phyloP scores from a whole-genome alignment of 2,888 invertebrate species.

The Andrena bicolor region DNA sequence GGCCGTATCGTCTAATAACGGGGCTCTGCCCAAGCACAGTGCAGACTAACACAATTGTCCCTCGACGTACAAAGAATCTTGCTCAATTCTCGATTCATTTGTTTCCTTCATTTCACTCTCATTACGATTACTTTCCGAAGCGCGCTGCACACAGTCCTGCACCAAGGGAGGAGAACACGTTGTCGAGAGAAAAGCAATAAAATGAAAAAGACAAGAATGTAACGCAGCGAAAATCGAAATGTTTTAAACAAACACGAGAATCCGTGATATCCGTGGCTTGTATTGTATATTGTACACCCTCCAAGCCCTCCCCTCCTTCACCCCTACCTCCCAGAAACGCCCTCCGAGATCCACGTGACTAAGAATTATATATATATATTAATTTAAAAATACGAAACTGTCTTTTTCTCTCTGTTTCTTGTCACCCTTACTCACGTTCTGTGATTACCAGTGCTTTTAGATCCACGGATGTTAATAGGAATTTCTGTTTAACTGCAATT shows the following conservation, averaged over 20 bases:
- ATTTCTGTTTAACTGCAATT: neutral
- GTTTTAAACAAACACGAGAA: constrained; percentile 73
- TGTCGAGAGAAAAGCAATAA: constrained; percentile 63
- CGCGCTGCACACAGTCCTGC: constrained; percentile 64
- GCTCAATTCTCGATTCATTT: constrained; percentile 66
- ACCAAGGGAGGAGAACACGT: constrained; percentile 59
- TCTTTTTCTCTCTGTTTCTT: constrained; percentile 46
- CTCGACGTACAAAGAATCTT: constrained; percentile 63
- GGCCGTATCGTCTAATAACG: constrained; percentile 54
- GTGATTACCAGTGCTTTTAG: neutral
- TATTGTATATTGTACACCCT: constrained; percentile 83
- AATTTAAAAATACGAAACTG: constrained; percentile 82
- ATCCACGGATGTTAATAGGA: neutral
- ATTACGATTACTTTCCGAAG: constrained; percentile 54
- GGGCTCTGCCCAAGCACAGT: constrained; percentile 15
- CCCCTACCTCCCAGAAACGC: constrained; percentile 62
- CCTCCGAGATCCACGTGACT: constrained; percentile 81
- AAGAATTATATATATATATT: constrained; percentile 84
- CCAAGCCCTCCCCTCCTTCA: constrained; percentile 25
- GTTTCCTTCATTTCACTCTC: constrained; percentile 45
- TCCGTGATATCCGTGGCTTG: constrained; percentile 82
- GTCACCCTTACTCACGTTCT: neutral
- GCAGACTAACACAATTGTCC: constrained; percentile 13
- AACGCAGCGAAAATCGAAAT: constrained; percentile 71
- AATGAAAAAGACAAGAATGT: constrained; percentile 27